Evolutionary conservation across 2,113 vertebrate genomes (phyloP).

Genomic region (Pyxicephalus adspersus): DNA sequence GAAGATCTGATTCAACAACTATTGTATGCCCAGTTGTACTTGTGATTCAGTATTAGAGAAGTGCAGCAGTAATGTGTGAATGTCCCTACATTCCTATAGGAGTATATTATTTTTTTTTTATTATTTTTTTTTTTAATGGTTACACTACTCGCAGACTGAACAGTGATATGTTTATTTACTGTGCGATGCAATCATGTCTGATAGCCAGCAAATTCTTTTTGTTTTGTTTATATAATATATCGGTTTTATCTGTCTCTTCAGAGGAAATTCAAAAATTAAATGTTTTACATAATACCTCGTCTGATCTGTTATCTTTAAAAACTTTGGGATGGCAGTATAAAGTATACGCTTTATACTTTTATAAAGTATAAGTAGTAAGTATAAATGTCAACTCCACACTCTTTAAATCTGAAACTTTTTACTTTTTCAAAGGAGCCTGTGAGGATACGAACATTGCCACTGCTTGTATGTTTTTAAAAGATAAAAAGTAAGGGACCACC

Average conservation of each 20-base stretch:
- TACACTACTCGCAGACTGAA: neutral
- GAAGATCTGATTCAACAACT: neutral
- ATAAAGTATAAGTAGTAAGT: too few relatives aligned
- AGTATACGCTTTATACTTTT: too few relatives aligned
- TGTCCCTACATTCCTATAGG: conserved; percentile 31
- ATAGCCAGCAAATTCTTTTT: neutral
- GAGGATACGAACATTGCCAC: too few relatives aligned
- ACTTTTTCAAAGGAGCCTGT: too few relatives aligned
- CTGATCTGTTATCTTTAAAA: too few relatives aligned
- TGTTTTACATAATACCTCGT: conserved; percentile 32
- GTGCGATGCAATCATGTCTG: neutral
- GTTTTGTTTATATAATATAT: conserved; percentile 37
- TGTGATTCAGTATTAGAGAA: conserved; percentile 30
- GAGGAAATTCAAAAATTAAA: conserved; percentile 15
- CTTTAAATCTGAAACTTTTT: too few relatives aligned
- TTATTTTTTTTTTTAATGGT: conserved; percentile 3
- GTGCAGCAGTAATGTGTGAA: conserved; percentile 4
- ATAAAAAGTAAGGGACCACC: too few relatives aligned
- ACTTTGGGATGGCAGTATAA: too few relatives aligned
- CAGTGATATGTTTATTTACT: neutral
- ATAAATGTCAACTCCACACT: too few relatives aligned
- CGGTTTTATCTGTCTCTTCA: conserved; percentile 16
- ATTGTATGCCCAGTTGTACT: neutral
- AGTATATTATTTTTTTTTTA: neutral
- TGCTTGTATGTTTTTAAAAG: too few relatives aligned